Evolutionary conservation across 2,888 invertebrate genomes (phyloP), one percentile per base, ranked within the genome.

Genomic region (Hirtodrosophila histrioides): DNA sequence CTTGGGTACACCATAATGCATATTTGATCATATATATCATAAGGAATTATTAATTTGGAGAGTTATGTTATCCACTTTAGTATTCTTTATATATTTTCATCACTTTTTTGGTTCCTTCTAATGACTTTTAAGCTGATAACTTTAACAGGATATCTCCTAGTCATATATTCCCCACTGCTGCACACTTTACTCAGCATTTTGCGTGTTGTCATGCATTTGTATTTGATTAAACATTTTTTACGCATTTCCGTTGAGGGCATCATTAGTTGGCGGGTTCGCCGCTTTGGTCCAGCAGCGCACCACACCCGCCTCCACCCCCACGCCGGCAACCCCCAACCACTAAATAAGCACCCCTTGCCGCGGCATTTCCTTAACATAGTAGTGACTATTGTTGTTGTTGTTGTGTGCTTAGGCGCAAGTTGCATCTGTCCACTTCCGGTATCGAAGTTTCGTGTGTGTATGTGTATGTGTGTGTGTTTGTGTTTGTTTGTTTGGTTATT

Each of bases 351-450:
- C 76, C 79, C 75, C 71, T 78, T 64, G 51, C 51, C 48, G 36
- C 33, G 43, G 49, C 54, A 53, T 62, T 66, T 78, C 62, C 58
- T 53, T 44, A 12, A 29, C 53, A 48, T 36, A 35, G 29, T 40
- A 48, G 33, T 49, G 39, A 37, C 8, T 11, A 23, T 60, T 55
- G 54, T 12, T 61, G 57, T 12, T 61, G 57, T 69, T 62, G 12
- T 49, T 71, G 77, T 85, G 69, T 86, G 69, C 70, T 70, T 71
- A 75, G 69, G 86, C 69, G 66, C 84, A 79, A 79, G 51, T 69
- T 88, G 89, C 89, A 89, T 89, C 89, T 89, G 89, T 89, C 88
- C 89, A 84, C 75, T 89, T 88, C 75, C 83, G 73, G 54, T 67
- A 57, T 54, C 45, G 62, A 51, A 63, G 62, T 72, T 63, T 69